phyloP scores from a whole-genome alignment of 1,140 invertebrate genomes.

The Solen grandis region DNA sequence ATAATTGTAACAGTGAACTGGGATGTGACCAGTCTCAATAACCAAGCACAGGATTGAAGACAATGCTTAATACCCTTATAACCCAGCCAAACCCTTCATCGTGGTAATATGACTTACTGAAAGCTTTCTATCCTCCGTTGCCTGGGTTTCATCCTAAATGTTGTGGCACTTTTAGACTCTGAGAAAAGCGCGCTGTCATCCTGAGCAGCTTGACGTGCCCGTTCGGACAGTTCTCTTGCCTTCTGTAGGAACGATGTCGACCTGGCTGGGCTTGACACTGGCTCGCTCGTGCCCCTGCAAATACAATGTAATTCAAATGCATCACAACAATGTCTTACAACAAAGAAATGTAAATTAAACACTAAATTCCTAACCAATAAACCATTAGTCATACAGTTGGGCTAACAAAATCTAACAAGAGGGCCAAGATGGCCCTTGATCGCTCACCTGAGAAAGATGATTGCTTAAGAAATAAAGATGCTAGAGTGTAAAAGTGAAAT shows the following conservation, averaged over 20 bases:
- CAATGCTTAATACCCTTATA: background rate
- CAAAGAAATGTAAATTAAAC: too few relatives aligned
- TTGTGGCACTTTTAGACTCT: constrained; percentile 34
- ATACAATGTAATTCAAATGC: too few relatives aligned
- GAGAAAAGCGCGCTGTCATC: constrained; percentile 51
- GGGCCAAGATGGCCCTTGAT: too few relatives aligned
- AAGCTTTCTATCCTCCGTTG: constrained; percentile 53
- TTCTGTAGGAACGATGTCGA: constrained; percentile 52
- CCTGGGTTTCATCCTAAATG: constrained; percentile 43
- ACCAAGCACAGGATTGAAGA: background rate
- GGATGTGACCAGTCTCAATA: background rate
- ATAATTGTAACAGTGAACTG: background rate
- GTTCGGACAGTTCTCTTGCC: constrained; percentile 44
- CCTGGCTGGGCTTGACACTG: constrained; percentile 21
- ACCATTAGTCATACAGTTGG: too few relatives aligned
- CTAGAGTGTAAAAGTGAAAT: too few relatives aligned
- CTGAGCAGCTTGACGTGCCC: constrained; percentile 39
- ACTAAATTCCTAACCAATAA: too few relatives aligned
- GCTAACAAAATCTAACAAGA: too few relatives aligned
- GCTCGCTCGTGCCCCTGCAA: constrained; percentile 39
- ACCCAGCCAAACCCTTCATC: too few relatives aligned
- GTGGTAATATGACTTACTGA: constrained; percentile 56
- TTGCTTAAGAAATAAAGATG: too few relatives aligned
- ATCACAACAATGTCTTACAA: too few relatives aligned
- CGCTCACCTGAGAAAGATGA: too few relatives aligned